Conservation (phyloP, 2,113 vertebrate species). For the Pogonocichla stellata region DNA sequence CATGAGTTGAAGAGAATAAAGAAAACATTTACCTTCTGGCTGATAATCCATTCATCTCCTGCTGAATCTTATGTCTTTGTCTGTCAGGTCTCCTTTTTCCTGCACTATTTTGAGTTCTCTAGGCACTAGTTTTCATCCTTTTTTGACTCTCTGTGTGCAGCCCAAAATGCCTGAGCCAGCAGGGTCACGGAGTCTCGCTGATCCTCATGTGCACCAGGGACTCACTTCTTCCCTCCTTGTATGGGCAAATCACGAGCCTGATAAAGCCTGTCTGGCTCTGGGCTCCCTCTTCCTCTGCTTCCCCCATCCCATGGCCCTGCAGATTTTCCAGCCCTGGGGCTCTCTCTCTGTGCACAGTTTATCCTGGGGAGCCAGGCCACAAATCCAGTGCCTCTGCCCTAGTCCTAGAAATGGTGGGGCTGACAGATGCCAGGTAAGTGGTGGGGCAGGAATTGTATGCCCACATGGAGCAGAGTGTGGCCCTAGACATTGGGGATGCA, state of each 20-base stretch:
- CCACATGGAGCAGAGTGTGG: not conserved
- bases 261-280: not conserved
- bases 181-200: not conserved
- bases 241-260: not conserved
- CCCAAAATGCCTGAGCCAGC: not conserved
- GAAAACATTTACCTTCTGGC: constrained; percentile 46
- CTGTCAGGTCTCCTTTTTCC: constrained; percentile 1
- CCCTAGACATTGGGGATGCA: not conserved
- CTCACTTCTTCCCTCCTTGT: constrained; percentile 12
- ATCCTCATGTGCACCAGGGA: not conserved
- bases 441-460: not conserved
- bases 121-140: constrained; percentile 10
- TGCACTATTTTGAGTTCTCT: constrained; percentile 15
- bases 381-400: not conserved
- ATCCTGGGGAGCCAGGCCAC: not conserved
- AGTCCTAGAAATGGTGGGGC: accelerated
- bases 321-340: not conserved
- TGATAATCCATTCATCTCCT: not conserved
- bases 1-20: not conserved
- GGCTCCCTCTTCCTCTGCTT: not conserved
- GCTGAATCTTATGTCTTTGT: not conserved
- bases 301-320: not conserved
- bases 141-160: constrained; percentile 15
- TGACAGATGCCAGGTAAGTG: not conserved
- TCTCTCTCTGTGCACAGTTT: not conserved